Evolutionary conservation across 2,113 vertebrate species (phyloP).

Genomic region (Peromyscus maniculatus): DNA sequence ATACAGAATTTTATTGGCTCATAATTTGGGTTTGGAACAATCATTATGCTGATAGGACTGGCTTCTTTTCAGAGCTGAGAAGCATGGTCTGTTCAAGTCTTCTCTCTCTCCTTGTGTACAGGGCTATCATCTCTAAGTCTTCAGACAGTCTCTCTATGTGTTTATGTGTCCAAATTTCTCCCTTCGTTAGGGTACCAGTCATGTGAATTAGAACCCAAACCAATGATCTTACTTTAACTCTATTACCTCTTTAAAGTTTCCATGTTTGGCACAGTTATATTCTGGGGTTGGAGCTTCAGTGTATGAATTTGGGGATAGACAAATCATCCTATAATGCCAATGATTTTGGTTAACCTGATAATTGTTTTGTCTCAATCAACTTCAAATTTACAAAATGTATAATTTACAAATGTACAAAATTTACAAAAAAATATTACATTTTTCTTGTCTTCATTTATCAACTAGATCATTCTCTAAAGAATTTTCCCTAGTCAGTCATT

Average conservation of each 20-base stretch:
- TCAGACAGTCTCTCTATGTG: neutral
- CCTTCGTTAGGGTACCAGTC: neutral
- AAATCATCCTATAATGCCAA: neutral
- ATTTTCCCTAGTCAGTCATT: neutral
- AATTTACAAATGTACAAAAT: too few relatives aligned
- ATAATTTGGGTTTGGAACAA: neutral
- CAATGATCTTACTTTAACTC: neutral
- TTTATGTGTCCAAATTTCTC: neutral
- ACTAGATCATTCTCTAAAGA: constrained; percentile 1
- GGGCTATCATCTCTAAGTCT: neutral
- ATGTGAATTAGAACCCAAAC: neutral
- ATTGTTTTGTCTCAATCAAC: neutral
- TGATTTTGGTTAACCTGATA: neutral
- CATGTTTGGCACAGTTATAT: neutral
- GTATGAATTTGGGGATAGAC: neutral
- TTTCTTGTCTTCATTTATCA: neutral
- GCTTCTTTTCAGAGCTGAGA: neutral
- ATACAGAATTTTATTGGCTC: neutral
- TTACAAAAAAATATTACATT: neutral
- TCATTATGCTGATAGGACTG: neutral
- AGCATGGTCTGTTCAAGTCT: neutral
- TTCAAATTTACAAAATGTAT: neutral
- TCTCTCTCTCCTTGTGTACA: neutral
- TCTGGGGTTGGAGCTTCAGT: neutral
- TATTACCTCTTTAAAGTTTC: neutral